Conservation (phyloP, 2,888 invertebrate species). For the Andrena praecox region DNA sequence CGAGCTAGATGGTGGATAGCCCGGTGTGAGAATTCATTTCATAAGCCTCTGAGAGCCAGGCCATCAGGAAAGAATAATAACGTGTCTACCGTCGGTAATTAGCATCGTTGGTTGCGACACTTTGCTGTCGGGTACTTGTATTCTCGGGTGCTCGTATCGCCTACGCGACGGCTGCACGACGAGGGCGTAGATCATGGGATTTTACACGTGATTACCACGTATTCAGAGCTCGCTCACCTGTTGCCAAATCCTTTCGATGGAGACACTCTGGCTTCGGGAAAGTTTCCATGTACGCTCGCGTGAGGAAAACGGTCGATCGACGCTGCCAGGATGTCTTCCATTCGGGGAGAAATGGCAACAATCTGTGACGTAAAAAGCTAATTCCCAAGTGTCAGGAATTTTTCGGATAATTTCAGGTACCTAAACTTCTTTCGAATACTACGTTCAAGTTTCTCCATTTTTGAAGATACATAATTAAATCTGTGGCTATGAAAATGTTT, state of each 20-base stretch:
- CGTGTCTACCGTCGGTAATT: slow-evolving; percentile 79
- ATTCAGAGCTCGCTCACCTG: slow-evolving; percentile 55
- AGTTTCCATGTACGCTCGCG: slow-evolving; percentile 1
- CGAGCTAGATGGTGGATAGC: slow-evolving; percentile 69
- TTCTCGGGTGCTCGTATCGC: slow-evolving; percentile 23
- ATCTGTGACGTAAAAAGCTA: not conserved
- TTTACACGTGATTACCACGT: slow-evolving; percentile 76
- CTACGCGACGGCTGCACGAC: slow-evolving; percentile 54
- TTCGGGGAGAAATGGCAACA: not conserved
- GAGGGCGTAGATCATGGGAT: slow-evolving; percentile 79
- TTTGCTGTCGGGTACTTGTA: slow-evolving; percentile 54
- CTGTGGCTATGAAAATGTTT: too few relatives aligned
- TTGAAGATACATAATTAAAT: too few relatives aligned
- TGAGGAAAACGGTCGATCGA: not conserved
- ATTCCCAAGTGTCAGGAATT: not conserved
- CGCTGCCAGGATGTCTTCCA: not conserved
- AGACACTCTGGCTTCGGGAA: slow-evolving; percentile 36
- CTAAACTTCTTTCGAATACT: too few relatives aligned
- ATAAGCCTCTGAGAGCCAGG: slow-evolving; percentile 75
- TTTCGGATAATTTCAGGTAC: not conserved
- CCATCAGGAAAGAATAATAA: slow-evolving; percentile 75
- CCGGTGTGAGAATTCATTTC: slow-evolving; percentile 83
- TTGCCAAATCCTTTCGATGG: slow-evolving; percentile 47
- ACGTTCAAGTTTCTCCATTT: too few relatives aligned
- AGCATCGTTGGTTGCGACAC: slow-evolving; percentile 79